phyloP scores from a whole-genome alignment of 2,797 vertebrate species.

The Danio jaintianensis region DNA sequence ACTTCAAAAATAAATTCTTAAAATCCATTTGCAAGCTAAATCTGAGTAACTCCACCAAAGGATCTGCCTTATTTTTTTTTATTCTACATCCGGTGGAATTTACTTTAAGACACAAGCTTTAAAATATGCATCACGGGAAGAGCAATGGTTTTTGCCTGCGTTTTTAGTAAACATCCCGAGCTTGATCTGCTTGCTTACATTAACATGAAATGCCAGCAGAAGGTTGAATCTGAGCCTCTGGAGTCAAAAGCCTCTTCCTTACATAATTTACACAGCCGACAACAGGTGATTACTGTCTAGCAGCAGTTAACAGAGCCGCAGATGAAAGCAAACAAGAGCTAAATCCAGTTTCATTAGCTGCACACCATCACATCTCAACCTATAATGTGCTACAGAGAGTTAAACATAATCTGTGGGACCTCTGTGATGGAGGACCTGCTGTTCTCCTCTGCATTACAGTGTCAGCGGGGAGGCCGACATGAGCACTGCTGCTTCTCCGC shows the following conservation, averaged over 20 bases:
- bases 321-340: conserved; percentile 41
- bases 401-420: conserved; percentile 45
- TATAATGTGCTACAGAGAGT: conserved; percentile 47
- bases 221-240: conserved; percentile 19
- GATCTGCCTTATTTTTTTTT: conserved; percentile 59
- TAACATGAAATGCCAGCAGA: conserved; percentile 28
- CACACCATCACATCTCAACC: conserved; percentile 39
- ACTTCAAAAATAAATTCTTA: too few species aligned
- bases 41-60: conserved; percentile 24
- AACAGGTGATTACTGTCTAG: conserved; percentile 43
- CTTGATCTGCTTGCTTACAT: conserved; percentile 18
- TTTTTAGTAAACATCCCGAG: background rate
- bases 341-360: conserved; percentile 42
- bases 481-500: conserved; percentile 34
- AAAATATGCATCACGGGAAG: conserved; percentile 64
- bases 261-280: conserved; percentile 40
- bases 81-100: conserved; percentile 67
- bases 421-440: conserved; percentile 49
- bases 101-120: conserved; percentile 46
- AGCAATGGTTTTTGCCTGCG: conserved; percentile 62
- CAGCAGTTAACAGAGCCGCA: conserved; percentile 31
- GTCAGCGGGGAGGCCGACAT: conserved; percentile 49
- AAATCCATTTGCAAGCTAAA: background rate
- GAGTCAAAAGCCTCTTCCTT: background rate
- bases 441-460: conserved; percentile 58